Evolutionary conservation across 2,113 vertebrate species (phyloP).

Genomic region (Halichoeres trimaculatus): DNA sequence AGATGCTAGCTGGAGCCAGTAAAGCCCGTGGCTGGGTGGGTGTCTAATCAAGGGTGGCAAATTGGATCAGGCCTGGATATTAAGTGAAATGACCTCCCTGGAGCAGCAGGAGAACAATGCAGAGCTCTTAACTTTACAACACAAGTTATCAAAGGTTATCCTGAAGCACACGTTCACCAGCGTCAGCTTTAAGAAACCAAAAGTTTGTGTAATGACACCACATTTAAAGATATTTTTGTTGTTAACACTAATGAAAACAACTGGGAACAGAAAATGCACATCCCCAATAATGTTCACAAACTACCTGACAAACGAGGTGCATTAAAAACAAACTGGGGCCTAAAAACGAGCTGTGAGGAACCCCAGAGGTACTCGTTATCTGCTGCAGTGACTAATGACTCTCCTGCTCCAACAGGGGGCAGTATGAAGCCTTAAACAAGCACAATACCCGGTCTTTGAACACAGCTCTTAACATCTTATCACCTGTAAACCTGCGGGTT

Average conservation of each 20-base stretch:
- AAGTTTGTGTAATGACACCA: not conserved
- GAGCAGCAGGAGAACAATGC: constrained; percentile 5
- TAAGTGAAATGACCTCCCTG: constrained; percentile 4
- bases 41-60: constrained; percentile 60
- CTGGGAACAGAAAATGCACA: not conserved
- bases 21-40: constrained; percentile 22
- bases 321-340: not conserved
- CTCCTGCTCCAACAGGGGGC: no score
- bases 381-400: no score
- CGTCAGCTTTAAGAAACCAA: no score
- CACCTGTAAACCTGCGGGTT: no score
- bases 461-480: no score
- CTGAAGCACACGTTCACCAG: no score
- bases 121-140: not conserved
- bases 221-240: no score
- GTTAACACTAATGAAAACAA: not conserved
- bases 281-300: not conserved
- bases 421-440: no score
- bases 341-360: constrained; percentile 2
- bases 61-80: constrained; percentile 37
- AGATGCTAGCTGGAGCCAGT: constrained; percentile 41
- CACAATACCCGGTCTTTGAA: no score
- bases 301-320: not conserved
- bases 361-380: not conserved
- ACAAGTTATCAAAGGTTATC: not conserved